Percentiles rank a stretch among this genome's conserved stretches.
Conservation (phyloP, 2,113 vertebrate species). For the Neotoma lepida region DNA sequence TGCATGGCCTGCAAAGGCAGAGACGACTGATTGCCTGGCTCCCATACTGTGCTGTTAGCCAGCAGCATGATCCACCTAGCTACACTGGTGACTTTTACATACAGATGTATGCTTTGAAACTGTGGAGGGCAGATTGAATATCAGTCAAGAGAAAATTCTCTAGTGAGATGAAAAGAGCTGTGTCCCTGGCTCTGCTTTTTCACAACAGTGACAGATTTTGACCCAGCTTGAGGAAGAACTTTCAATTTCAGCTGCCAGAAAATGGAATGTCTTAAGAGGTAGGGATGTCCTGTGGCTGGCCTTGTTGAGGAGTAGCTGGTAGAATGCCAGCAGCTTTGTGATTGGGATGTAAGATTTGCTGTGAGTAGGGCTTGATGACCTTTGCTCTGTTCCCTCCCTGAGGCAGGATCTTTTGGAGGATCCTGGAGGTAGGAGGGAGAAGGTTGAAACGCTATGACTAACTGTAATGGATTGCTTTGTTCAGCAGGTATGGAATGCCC, state of each 20-base stretch:
- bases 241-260: slow-evolving; percentile 42
- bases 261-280: slow-evolving; percentile 13
- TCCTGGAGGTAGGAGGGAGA: background rate
- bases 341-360: background rate
- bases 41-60: background rate
- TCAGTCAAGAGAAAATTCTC: background rate
- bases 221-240: slow-evolving; percentile 22
- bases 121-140: background rate
- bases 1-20: background rate
- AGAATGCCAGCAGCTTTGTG: background rate
- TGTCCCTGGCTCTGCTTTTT: slow-evolving; percentile 10
- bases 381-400: background rate
- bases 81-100: background rate
- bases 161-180: background rate
- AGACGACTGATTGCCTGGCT: background rate
- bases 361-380: background rate
- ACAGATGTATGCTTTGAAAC: background rate
- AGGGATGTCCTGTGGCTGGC: slow-evolving; percentile 28
- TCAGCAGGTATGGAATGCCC: background rate
- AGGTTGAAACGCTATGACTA: background rate
- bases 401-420: background rate
- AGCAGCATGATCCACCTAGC: background rate
- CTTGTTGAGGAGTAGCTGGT: background rate
- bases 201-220: slow-evolving; percentile 17
- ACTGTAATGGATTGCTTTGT: background rate